Percentiles rank a stretch among this genome's conserved stretches.
These are phyloP conservation scores for Nycticebus coucang DNA, from an alignment of 2,113 vertebrate species.

Conservation along the genomic window DNA sequence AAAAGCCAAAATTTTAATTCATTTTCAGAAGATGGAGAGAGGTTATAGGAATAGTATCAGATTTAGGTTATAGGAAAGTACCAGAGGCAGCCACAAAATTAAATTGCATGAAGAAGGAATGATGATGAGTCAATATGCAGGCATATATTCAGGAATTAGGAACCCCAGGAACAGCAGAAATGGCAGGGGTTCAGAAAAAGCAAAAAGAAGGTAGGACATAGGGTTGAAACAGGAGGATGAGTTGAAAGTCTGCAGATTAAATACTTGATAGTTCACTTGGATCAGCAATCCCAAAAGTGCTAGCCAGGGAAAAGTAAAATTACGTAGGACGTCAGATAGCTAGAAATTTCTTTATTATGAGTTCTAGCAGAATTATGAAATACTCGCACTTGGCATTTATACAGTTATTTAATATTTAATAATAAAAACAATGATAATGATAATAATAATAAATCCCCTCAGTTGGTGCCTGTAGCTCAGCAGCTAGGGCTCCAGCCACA, in stretches of 20 bases:
- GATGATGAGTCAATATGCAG: not conserved
- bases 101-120: not conserved
- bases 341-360: not conserved
- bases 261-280: not conserved
- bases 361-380: constrained; percentile 13
- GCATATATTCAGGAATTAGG: not conserved
- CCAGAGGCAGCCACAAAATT: not conserved
- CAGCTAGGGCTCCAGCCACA: too few relatives aligned
- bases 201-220: not conserved
- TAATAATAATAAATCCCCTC: not conserved
- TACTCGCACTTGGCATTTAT: not conserved
- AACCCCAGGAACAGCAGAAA: not conserved
- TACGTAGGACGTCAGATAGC: not conserved
- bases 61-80: not conserved
- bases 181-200: not conserved
- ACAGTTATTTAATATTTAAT: not conserved
- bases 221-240: not conserved
- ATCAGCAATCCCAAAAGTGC: not conserved
- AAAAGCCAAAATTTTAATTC: not conserved
- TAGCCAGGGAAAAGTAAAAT: not conserved
- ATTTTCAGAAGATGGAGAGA: not conserved
- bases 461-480: too few relatives aligned
- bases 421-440: not conserved
- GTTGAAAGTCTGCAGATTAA: not conserved
- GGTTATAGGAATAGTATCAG: not conserved